These are phyloP conservation scores for Bombus breviceps DNA, from an alignment of 1,140 invertebrate species.

Conservation along the genomic window DNA sequence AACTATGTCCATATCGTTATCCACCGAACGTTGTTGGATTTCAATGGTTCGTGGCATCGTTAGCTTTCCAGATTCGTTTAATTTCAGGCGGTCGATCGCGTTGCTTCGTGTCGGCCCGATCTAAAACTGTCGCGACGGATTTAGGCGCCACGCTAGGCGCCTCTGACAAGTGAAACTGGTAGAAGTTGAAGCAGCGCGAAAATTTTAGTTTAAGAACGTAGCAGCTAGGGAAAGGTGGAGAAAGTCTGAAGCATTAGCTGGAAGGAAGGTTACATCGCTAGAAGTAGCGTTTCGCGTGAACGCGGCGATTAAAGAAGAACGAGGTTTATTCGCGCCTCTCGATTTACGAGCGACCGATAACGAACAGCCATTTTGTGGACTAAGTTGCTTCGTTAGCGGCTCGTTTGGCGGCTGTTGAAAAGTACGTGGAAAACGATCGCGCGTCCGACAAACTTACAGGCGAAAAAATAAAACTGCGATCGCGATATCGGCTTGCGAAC, in stretches of 20 bases:
- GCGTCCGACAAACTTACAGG: neutral
- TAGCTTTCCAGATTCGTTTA: neutral
- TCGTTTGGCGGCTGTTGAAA: neutral
- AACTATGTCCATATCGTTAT: slow-evolving; percentile 8
- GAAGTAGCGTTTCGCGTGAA: slow-evolving; percentile 33
- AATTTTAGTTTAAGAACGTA: neutral
- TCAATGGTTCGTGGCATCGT: neutral
- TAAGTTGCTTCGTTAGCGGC: slow-evolving; percentile 31
- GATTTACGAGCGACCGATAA: slow-evolving; percentile 38
- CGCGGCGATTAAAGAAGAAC: slow-evolving; percentile 34
- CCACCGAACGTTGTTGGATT: neutral
- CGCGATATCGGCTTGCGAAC: neutral
- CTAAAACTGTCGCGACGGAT: neutral
- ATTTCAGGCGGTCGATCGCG: neutral
- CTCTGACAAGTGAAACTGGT: too few relatives aligned
- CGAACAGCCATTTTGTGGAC: slow-evolving; percentile 22
- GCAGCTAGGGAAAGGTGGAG: neutral
- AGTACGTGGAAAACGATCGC: neutral
- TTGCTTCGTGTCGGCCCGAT: neutral
- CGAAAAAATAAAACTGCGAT: neutral
- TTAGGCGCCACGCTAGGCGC: neutral
- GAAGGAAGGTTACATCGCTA: neutral
- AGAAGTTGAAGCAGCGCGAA: too few relatives aligned
- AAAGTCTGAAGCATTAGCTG: neutral
- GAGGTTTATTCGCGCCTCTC: slow-evolving; percentile 26